Evolutionary conservation across 2,888 invertebrate species (phyloP).

Genomic region (Matsumyia berberina): DNA sequence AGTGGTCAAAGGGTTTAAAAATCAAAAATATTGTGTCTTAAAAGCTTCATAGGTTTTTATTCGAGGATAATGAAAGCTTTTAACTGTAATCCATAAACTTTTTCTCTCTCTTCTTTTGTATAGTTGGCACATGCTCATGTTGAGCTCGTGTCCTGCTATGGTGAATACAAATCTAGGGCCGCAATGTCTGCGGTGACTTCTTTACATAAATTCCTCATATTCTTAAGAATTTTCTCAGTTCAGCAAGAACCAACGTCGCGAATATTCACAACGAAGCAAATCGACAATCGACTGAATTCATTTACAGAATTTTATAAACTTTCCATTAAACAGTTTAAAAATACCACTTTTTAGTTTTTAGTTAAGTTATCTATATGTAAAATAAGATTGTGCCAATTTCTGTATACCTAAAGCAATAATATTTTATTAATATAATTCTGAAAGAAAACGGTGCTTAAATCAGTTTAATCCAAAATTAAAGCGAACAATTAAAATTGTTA

Average conservation of each 20-base stretch:
- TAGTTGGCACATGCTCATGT: not conserved
- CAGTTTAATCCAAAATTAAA: not conserved
- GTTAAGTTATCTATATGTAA: conserved; percentile 3
- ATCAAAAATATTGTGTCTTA: not conserved
- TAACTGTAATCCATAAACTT: not conserved
- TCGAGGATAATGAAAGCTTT: not conserved
- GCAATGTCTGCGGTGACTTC: conserved; percentile 30
- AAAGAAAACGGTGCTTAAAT: not conserved
- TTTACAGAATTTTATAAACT: conserved; percentile 9
- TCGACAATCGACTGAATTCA: conserved; percentile 52
- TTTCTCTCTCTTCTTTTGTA: not conserved
- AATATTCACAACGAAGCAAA: conserved; percentile 48
- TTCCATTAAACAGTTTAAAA: not conserved
- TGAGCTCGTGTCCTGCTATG: conserved; percentile 1
- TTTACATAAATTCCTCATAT: conserved; percentile 19
- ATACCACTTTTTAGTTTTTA: conserved; percentile 13
- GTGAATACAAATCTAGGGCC: conserved; percentile 15
- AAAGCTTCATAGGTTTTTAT: not conserved
- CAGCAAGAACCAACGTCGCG: conserved; percentile 40
- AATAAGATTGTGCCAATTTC: conserved; percentile 4
- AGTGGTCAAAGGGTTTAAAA: not conserved
- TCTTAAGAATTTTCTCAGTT: conserved; percentile 50
- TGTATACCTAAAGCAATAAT: conserved; percentile 4
- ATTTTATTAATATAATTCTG: not conserved
- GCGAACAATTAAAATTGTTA: no score